Conservation (phyloP, 1,140 invertebrate species). For the Ganaspis sp. region DNA sequence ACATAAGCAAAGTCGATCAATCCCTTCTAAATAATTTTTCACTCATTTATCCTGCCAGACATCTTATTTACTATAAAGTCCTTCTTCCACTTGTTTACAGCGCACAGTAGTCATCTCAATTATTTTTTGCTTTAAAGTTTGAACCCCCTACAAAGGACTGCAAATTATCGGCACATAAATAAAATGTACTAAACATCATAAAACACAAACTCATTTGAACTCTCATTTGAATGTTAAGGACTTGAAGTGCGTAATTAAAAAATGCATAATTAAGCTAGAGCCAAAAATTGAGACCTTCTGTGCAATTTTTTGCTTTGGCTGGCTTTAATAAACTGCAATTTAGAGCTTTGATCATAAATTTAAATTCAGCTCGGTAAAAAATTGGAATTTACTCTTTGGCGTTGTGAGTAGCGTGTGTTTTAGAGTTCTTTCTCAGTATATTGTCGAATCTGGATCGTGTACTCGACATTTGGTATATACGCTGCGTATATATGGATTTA, state of each 20-base stretch:
- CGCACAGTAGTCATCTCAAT: not conserved
- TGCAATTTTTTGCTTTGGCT: too few species aligned
- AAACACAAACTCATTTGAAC: too few species aligned
- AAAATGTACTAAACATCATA: too few species aligned
- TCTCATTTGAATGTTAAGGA: too few species aligned
- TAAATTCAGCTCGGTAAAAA: not conserved
- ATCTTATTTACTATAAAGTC: not conserved
- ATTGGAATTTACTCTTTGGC: not conserved
- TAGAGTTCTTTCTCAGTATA: not conserved
- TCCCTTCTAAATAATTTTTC: not conserved
- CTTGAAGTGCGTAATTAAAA: too few species aligned
- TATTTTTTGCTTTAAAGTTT: not conserved
- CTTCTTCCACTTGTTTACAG: not conserved
- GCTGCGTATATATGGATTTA: slow-evolving; percentile 16
- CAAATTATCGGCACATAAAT: too few species aligned
- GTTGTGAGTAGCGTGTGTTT: not conserved
- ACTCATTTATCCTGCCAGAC: slow-evolving; percentile 1
- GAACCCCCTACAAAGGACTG: too few species aligned
- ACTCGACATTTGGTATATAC: not conserved
- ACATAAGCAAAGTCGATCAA: slow-evolving; percentile 6
- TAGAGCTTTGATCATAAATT: slow-evolving; percentile 5
- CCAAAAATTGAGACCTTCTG: not conserved
- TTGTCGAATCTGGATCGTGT: slow-evolving; percentile 16
- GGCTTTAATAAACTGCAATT: not conserved
- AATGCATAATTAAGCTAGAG: not conserved